These are phyloP conservation scores for Simalia tracyae DNA, from an alignment of 2,797 vertebrate species.

Conservation along the genomic window DNA sequence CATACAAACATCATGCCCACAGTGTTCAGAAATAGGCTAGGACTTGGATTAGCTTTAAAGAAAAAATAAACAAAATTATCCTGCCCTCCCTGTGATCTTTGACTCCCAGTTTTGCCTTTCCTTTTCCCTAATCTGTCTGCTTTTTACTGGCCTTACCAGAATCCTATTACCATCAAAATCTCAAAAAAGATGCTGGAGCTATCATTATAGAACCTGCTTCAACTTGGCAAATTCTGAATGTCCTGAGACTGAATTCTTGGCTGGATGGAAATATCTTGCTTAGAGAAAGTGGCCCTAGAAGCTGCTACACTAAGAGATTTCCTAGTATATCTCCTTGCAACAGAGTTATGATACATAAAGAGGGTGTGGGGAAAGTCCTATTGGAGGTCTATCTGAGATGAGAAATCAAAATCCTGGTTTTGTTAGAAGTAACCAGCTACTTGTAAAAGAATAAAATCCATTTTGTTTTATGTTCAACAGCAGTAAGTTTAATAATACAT, in stretches of 20 bases:
- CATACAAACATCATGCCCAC: background rate
- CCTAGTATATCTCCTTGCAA: background rate
- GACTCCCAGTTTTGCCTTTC: background rate
- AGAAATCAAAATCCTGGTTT: background rate
- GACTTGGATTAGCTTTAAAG: background rate
- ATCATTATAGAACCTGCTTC: background rate
- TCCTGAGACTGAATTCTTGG: background rate
- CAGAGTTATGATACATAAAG: background rate
- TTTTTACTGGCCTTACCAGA: background rate
- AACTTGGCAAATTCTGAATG: background rate
- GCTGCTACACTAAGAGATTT: background rate
- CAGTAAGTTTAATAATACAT: constrained; percentile 21
- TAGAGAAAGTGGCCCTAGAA: background rate
- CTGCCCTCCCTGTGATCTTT: no score
- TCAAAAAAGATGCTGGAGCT: background rate
- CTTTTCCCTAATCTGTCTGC: background rate
- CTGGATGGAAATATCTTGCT: background rate
- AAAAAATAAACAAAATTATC: background rate
- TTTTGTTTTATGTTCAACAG: constrained; percentile 5
- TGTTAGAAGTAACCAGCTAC: background rate
- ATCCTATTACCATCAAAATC: background rate
- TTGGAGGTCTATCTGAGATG: background rate
- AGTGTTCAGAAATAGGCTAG: background rate
- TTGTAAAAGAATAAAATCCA: background rate
- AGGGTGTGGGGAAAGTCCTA: background rate